phyloP scores from a whole-genome alignment of 2,888 invertebrate genomes.

The Teleogryllus oceanicus region DNA sequence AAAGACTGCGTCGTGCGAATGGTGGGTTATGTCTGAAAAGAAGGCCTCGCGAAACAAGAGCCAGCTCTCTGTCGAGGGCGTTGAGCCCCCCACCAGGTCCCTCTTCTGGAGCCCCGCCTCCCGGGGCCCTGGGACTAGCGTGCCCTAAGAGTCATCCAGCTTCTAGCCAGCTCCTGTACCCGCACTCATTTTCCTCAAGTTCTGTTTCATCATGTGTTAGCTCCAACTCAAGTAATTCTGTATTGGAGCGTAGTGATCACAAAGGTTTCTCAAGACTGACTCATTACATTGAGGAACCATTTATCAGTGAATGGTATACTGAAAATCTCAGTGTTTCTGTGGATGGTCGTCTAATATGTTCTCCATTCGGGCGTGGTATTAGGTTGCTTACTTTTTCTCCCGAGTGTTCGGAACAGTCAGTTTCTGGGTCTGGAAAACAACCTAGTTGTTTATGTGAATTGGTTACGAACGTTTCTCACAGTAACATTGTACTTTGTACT shows the following conservation, averaged over 20 bases:
- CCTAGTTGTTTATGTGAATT: slow-evolving; percentile 61
- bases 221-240: neutral
- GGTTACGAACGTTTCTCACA: slow-evolving; percentile 68
- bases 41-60: no score
- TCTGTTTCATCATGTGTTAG: no score
- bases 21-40: no score
- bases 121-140: no score
- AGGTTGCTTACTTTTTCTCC: slow-evolving; percentile 77
- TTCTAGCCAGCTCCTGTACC: no score
- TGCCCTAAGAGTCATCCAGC: no score
- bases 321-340: slow-evolving; percentile 88
- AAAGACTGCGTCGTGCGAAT: no score
- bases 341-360: slow-evolving; percentile 86
- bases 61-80: no score
- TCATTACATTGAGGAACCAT: slow-evolving; percentile 80
- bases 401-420: slow-evolving; percentile 73
- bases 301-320: slow-evolving; percentile 85
- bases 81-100: no score
- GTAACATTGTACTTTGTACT: slow-evolving; percentile 81
- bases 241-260: slow-evolving; percentile 50
- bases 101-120: no score
- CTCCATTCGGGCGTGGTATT: slow-evolving; percentile 83
- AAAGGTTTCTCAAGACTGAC: slow-evolving; percentile 74
- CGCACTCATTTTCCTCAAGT: no score
- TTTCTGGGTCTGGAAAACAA: slow-evolving; percentile 56